phyloP scores from a whole-genome alignment of 2,888 invertebrate species.

The Coremacera marginata region DNA sequence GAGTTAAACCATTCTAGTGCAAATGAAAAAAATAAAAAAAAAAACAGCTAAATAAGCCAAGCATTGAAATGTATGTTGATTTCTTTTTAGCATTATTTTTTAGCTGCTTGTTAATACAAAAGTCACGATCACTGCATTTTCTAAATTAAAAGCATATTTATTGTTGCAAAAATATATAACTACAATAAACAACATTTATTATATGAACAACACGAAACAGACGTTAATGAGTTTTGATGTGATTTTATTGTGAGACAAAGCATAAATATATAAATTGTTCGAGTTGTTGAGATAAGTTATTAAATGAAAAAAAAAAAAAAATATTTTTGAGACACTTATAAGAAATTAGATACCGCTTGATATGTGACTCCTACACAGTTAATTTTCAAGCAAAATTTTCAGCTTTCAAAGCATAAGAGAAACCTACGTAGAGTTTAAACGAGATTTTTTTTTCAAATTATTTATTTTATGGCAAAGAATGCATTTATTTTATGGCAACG shows the following conservation, averaged over 20 bases:
- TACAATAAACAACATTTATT: neutral
- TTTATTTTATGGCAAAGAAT: no score
- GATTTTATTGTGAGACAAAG: constrained; percentile 9
- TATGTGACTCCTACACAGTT: no score
- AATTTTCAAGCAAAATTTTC: no score
- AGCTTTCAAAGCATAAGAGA: neutral
- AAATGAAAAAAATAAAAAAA: neutral
- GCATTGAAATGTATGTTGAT: no score
- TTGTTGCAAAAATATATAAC: no score
- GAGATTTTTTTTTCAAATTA: no score
- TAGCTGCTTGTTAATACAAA: constrained; percentile 48
- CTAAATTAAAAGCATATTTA: neutral
- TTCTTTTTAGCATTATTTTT: neutral
- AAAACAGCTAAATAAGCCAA: no score
- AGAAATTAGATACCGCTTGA: no score
- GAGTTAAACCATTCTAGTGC: constrained; percentile 53
- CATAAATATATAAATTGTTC: neutral
- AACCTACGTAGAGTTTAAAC: neutral
- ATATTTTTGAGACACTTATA: no score
- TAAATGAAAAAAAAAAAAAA: no score
- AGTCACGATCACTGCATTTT: constrained; percentile 52
- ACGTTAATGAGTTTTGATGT: neutral
- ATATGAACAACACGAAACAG: neutral
- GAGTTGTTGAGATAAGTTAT: no score
- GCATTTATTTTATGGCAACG: no score